Percentiles rank a stretch among this genome's conserved stretches.
Conservation (phyloP, 2,888 invertebrate species). For the Cerastis rubricosa region DNA sequence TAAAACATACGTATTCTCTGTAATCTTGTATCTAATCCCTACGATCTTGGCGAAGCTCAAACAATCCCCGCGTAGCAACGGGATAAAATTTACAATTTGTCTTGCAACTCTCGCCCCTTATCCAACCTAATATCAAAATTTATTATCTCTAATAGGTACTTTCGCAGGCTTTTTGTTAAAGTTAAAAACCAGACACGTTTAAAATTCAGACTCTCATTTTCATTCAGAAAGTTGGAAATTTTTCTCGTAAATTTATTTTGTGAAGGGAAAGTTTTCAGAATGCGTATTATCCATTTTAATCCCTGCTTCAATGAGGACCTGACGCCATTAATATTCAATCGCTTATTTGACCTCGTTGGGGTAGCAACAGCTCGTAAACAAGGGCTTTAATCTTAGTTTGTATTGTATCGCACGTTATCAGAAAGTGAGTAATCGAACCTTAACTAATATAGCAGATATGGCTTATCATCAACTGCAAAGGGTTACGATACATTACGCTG, state of each 20-base stretch:
- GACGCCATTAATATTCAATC: constrained; percentile 62
- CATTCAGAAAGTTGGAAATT: constrained; percentile 56
- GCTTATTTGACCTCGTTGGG: constrained; percentile 56
- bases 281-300: constrained; percentile 58
- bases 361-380: constrained; percentile 41
- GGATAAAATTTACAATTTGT: constrained; percentile 60
- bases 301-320: constrained; percentile 51
- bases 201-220: constrained; percentile 54
- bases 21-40: constrained; percentile 27
- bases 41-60: constrained; percentile 19
- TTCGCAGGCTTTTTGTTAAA: constrained; percentile 52
- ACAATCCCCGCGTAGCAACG: constrained; percentile 25
- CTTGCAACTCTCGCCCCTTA: constrained; percentile 51
- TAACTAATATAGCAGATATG: constrained; percentile 42
- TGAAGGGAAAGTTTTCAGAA: constrained; percentile 44
- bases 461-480: constrained; percentile 38
- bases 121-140: constrained; percentile 54
- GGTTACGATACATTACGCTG: constrained; percentile 25
- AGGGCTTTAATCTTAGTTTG: constrained; percentile 40
- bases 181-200: constrained; percentile 61
- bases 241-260: constrained; percentile 53
- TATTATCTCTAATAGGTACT: constrained; percentile 56
- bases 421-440: constrained; percentile 26
- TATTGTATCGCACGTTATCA: constrained; percentile 50
- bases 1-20: constrained; percentile 30